Evolutionary conservation across 2,888 invertebrate genomes (phyloP).

Genomic region (Patella pellucida): DNA sequence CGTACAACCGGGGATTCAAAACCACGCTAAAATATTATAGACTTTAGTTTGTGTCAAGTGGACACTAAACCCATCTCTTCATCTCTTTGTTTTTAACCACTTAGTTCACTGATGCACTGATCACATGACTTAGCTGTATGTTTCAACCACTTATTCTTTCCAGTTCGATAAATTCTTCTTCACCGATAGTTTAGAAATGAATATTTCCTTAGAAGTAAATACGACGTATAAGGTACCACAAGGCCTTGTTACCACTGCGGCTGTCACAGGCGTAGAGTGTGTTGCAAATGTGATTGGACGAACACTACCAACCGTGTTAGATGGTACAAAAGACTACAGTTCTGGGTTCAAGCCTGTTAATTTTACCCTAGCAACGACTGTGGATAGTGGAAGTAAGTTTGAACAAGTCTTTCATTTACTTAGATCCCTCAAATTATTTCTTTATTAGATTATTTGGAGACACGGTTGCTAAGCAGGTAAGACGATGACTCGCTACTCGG

Average conservation of each 20-base stretch:
- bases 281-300: constrained; percentile 32
- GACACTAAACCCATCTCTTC: constrained; percentile 12
- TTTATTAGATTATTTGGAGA: too few species aligned
- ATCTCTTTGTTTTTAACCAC: neutral
- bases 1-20: too few species aligned
- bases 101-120: neutral
- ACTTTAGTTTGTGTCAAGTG: too few species aligned
- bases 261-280: constrained; percentile 36
- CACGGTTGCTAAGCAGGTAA: too few species aligned
- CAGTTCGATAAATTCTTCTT: constrained; percentile 53
- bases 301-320: constrained; percentile 23
- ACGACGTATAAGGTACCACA: constrained; percentile 34
- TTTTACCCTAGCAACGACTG: neutral
- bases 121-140: too few species aligned
- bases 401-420: too few species aligned
- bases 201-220: constrained; percentile 36
- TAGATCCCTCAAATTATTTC: too few species aligned
- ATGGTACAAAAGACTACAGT: constrained; percentile 30
- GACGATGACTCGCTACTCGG: too few species aligned
- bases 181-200: constrained; percentile 46
- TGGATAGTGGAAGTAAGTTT: too few species aligned
- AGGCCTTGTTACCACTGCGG: constrained; percentile 36
- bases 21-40: too few species aligned
- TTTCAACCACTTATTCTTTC: neutral
- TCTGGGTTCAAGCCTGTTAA: constrained; percentile 5